Evolutionary conservation across 2,797 vertebrate genomes (phyloP).

Genomic region (Furcifer pardalis): DNA sequence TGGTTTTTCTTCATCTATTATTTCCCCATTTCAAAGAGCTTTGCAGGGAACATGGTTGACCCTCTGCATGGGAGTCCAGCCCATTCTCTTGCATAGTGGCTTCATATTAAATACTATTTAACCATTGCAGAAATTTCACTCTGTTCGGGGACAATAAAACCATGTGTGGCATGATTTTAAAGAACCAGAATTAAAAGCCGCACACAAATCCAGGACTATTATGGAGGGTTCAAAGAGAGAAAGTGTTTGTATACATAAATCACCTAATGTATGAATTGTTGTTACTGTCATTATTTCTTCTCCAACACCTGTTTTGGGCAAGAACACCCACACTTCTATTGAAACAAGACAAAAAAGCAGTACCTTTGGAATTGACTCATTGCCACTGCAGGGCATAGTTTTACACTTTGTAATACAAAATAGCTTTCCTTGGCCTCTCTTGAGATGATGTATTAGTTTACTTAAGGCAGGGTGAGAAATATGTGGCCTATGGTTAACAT

Average conservation of each 20-base stretch:
- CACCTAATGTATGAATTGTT: background rate
- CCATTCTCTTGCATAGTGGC: background rate
- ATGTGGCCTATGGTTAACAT: no score
- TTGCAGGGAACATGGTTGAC: background rate
- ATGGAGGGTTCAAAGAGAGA: background rate
- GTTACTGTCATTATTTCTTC: background rate
- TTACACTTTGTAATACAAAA: background rate
- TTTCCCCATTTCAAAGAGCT: constrained; percentile 14
- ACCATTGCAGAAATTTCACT: background rate
- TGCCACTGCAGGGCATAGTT: no score
- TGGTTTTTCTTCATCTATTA: background rate
- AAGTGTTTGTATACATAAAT: background rate
- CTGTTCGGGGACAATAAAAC: background rate
- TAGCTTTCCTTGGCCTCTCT: background rate
- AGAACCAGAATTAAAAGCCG: background rate
- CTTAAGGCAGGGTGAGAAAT: no score
- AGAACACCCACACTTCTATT: background rate
- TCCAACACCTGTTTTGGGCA: background rate
- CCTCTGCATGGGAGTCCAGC: background rate
- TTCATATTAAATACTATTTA: constrained; percentile 14
- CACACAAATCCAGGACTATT: background rate
- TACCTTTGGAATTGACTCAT: no score
- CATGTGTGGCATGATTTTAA: background rate
- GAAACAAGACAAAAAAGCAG: no score
- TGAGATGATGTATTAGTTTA: no score